These are phyloP conservation scores for Rhyacophila evoluta DNA, from an alignment of 2,888 invertebrate genomes.

Conservation along the genomic window DNA sequence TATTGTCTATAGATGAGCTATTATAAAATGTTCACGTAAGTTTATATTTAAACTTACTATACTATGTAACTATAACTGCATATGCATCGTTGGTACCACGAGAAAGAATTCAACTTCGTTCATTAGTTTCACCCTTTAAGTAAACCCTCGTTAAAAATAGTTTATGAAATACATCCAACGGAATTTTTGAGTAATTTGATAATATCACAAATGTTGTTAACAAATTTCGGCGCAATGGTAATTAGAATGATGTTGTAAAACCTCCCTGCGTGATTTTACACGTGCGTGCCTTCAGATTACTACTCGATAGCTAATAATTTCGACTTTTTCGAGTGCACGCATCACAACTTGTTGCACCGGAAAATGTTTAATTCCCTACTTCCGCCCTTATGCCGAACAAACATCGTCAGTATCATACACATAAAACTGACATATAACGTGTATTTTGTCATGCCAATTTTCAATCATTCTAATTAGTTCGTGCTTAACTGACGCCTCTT, in stretches of 20 bases:
- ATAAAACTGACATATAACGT: not conserved
- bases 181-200: too few species aligned
- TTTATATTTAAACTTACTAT: too few species aligned
- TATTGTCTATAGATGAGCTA: too few species aligned
- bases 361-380: conserved; percentile 42
- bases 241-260: conserved; percentile 1
- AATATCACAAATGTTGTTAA: not conserved
- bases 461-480: too few species aligned
- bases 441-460: not conserved
- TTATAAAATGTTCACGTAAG: too few species aligned
- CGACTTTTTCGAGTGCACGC: conserved; percentile 27
- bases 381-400: conserved; percentile 27
- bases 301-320: not conserved
- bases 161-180: too few species aligned
- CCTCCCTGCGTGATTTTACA: not conserved
- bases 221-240: not conserved
- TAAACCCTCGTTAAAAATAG: too few species aligned
- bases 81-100: too few species aligned
- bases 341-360: conserved; percentile 42
- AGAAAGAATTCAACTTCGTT: too few species aligned
- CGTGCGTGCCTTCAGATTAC: not conserved
- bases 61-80: too few species aligned
- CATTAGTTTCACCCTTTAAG: too few species aligned
- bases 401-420: not conserved
- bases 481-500: too few species aligned